Conservation (phyloP, 35 echinoderm and acorn worm species). For the Lytechinus pictus region DNA sequence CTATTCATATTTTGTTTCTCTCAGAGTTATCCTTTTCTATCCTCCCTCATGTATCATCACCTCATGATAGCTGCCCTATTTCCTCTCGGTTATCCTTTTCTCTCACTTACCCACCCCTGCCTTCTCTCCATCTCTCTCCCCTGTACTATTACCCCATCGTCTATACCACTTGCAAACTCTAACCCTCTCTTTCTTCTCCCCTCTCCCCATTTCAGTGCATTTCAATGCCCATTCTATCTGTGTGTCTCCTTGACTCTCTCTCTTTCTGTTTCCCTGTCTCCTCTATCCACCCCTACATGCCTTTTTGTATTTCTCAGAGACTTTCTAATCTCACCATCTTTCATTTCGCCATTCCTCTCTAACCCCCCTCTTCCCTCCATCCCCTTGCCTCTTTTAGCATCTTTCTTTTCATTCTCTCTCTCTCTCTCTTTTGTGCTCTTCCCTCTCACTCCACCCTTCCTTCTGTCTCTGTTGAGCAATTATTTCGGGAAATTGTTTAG, state of each 20-base stretch:
- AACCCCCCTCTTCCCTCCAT: too few species aligned
- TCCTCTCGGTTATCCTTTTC: not conserved
- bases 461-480: not conserved
- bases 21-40: not conserved
- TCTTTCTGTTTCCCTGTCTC: too few species aligned
- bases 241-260: too few species aligned
- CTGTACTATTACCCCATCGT: not conserved
- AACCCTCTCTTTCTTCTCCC: not conserved
- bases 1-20: not conserved
- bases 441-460: not conserved
- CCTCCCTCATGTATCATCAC: too few species aligned
- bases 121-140: not conserved
- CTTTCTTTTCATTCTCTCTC: not conserved
- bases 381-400: too few species aligned
- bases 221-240: too few species aligned
- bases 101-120: not conserved
- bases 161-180: not conserved
- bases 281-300: too few species aligned
- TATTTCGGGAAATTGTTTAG: conserved; percentile 5
- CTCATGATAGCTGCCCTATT: not conserved
- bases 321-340: too few species aligned
- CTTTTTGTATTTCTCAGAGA: too few species aligned
- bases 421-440: not conserved
- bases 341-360: too few species aligned
- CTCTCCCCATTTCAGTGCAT: not conserved